A percentile compares a stretch with the other conserved stretches of the same genome.
These are phyloP conservation scores for Chrysemys picta DNA, from an alignment of 2,113 vertebrate genomes.

Conservation along the genomic window DNA sequence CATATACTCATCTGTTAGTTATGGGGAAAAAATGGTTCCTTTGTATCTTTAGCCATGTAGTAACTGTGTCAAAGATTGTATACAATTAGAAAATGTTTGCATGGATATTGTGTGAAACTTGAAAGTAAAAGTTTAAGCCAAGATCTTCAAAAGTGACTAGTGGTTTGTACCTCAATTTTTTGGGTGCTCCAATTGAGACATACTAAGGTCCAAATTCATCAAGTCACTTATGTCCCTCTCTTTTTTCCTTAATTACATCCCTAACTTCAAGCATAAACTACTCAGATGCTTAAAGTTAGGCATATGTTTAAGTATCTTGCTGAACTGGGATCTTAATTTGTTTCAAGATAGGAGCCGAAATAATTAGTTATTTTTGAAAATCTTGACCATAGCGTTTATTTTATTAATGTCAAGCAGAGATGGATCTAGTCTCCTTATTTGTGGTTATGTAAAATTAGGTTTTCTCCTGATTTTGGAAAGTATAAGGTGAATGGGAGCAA, in stretches of 20 bases:
- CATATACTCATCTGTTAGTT: neutral
- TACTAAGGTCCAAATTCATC: neutral
- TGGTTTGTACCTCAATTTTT: neutral
- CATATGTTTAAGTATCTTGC: neutral
- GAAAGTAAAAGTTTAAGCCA: neutral
- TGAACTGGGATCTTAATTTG: neutral
- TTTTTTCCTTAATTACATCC: neutral
- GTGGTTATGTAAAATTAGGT: neutral
- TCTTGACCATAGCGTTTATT: neutral
- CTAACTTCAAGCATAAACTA: neutral
- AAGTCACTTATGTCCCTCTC: neutral
- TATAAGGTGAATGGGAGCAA: neutral
- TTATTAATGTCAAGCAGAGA: neutral
- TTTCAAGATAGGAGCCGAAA: neutral
- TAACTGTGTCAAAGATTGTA: neutral
- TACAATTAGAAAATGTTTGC: neutral
- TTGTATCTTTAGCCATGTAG: neutral
- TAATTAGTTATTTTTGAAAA: neutral
- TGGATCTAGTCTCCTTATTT: neutral
- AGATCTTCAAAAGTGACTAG: neutral
- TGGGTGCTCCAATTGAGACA: neutral
- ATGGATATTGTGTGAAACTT: neutral
- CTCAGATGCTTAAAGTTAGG: neutral
- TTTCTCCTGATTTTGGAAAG: neutral
- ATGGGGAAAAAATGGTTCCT: neutral